Evolutionary conservation across 92 coral and sea anemone species (phyloP), one percentile per base, ranked within the genome.

Genomic region (Actinostola sp.): DNA sequence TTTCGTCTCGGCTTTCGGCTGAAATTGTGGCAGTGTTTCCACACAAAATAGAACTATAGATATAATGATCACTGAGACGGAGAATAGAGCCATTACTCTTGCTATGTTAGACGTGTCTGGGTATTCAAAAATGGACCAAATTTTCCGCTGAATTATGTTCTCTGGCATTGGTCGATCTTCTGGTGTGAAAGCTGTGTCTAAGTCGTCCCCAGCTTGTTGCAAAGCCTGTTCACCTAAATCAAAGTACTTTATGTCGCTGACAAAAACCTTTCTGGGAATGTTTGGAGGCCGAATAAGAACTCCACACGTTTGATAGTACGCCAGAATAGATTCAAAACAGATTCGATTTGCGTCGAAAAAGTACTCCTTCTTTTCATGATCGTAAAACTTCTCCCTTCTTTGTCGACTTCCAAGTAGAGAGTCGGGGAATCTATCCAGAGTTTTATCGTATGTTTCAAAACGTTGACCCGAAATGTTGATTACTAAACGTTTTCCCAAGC

Each of bases 11-110:
- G 80, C 61, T 33, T 49, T 56, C 41, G 69, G 72, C 36, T 88
- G 99, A 66, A 91, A 95, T 67, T 87, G 88, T 12, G 99, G 99
- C 51, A 95, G 77, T 13, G 99, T 95, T 69, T 95, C 99, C 41
- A 95, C 88, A 45, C 99, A 95, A 75, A 95, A 95, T 44, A 95
- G 73, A 44, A 92, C 88, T 42, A 95, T 92, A 16, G 99, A 95
- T 39, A 95, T 51, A 25, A 95, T 73, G 32, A 95, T 95, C 0
- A 95, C 81, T 2, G 77, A 68, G 1, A 95, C 85, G 10, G 97
- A 92, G 33, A 93, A 77, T 27, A 95, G 83, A 17, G 99, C 99
- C 28, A 89, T 82, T 14, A 52, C 93, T 41, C 97, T 79, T 8
- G 99, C 99, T 12, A 58, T 66, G 35, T 67, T 71, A 14, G 99